Conservation (phyloP, 2,113 vertebrate species). For the Phylloscopus trochiloides region DNA sequence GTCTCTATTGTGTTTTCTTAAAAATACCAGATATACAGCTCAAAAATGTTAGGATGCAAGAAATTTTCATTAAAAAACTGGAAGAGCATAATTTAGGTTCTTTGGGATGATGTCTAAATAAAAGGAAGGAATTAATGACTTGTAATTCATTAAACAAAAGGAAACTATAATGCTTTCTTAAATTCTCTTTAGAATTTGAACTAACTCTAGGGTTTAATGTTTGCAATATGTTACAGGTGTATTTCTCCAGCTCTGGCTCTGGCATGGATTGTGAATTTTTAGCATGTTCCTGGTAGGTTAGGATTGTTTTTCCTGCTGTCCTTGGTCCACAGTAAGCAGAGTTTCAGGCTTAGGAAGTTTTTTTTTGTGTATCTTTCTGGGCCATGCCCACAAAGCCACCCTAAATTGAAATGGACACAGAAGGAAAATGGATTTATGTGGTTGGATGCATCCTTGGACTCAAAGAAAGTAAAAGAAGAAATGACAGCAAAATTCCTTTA, state of each 20-base stretch:
- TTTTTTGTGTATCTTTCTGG: background rate
- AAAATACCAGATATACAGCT: background rate
- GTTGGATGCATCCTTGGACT: background rate
- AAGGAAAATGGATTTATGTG: background rate
- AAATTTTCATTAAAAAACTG: background rate
- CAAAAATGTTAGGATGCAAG: background rate
- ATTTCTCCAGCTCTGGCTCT: background rate
- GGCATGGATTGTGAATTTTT: background rate
- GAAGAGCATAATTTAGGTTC: background rate
- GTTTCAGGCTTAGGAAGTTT: background rate
- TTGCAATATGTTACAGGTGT: background rate
- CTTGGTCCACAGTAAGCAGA: background rate
- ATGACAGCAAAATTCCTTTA: background rate
- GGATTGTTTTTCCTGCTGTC: background rate
- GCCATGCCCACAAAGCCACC: background rate
- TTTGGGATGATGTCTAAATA: background rate
- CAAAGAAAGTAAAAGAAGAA: background rate
- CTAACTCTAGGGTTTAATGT: background rate
- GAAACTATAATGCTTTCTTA: background rate
- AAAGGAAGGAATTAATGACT: background rate
- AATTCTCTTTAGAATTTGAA: background rate
- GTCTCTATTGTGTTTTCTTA: background rate
- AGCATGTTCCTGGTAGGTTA: background rate
- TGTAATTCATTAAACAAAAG: background rate
- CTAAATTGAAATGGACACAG: background rate